phyloP scores from a whole-genome alignment of 2,113 vertebrate species.

The Pygoscelis adeliae region DNA sequence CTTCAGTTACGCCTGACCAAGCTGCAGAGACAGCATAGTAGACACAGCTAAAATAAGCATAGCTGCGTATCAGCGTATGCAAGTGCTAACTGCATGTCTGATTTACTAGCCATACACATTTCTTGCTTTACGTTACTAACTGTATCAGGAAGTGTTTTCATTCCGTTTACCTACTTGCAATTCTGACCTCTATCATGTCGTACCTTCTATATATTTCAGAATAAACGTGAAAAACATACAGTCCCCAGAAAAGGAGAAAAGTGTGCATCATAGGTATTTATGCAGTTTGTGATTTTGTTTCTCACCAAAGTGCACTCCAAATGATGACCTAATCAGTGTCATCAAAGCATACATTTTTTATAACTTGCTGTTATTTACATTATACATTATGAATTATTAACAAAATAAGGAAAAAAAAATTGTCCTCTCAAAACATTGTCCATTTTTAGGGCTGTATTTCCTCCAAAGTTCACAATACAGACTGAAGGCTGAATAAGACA shows the following conservation, averaged over 20 bases:
- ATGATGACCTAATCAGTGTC: not conserved
- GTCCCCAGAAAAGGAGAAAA: not conserved
- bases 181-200: not conserved
- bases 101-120: not conserved
- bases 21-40: not conserved
- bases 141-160: not conserved
- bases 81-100: not conserved
- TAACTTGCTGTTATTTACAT: not conserved
- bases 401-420: not conserved
- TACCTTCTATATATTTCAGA: not conserved
- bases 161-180: not conserved
- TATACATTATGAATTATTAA: not conserved
- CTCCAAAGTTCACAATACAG: not conserved
- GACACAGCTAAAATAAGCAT: not conserved
- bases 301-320: not conserved
- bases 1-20: not conserved
- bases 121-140: not conserved
- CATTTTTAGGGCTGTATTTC: not conserved
- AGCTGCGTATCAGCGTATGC: not conserved
- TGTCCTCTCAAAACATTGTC: not conserved
- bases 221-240: fast-evolving
- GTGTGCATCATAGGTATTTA: not conserved
- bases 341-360: not conserved
- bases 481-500: not conserved
- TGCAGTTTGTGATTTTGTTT: not conserved